Percentiles rank a stretch among this genome's conserved stretches.
Evolutionary conservation across 2,888 invertebrate species (phyloP).

Genomic region (Uropetala carovei): DNA sequence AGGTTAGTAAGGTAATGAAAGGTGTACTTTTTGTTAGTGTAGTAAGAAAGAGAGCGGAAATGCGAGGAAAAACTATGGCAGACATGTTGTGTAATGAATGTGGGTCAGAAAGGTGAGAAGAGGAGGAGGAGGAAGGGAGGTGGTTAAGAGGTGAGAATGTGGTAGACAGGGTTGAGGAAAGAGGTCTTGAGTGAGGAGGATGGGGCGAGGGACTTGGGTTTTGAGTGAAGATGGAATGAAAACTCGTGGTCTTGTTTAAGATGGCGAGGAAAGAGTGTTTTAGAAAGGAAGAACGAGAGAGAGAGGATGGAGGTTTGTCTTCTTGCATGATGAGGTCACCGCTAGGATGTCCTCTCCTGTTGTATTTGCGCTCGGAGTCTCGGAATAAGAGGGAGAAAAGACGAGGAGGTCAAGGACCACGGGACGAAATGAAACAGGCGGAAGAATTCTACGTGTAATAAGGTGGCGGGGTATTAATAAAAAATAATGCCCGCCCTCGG

Average conservation of each 20-base stretch:
- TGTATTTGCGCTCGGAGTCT: neutral
- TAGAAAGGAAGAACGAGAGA: too few species aligned
- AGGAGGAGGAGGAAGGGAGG: neutral
- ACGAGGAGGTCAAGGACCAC: neutral
- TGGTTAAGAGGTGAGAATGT: neutral
- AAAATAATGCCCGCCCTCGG: too few species aligned
- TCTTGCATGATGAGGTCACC: neutral
- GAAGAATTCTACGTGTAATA: too few species aligned
- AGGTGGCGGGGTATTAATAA: too few species aligned
- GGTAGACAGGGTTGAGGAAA: neutral
- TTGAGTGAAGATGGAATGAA: neutral
- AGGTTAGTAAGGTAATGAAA: too few species aligned
- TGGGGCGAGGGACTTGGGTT: neutral
- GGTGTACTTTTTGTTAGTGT: too few species aligned
- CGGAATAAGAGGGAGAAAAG: neutral
- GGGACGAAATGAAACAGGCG: too few species aligned
- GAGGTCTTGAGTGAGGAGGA: neutral
- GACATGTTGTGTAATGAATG: neutral
- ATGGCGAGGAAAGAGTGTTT: too few species aligned
- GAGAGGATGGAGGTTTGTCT: neutral
- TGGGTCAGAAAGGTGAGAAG: slow-evolving; percentile 8
- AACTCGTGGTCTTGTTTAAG: too few species aligned
- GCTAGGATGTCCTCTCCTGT: neutral
- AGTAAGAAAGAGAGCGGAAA: neutral
- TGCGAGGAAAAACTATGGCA: neutral